A percentile compares a stretch with the other conserved stretches of the same genome.
Evolutionary conservation across 2,888 invertebrate species (phyloP).

Genomic region (Aleiodes testaceus): DNA sequence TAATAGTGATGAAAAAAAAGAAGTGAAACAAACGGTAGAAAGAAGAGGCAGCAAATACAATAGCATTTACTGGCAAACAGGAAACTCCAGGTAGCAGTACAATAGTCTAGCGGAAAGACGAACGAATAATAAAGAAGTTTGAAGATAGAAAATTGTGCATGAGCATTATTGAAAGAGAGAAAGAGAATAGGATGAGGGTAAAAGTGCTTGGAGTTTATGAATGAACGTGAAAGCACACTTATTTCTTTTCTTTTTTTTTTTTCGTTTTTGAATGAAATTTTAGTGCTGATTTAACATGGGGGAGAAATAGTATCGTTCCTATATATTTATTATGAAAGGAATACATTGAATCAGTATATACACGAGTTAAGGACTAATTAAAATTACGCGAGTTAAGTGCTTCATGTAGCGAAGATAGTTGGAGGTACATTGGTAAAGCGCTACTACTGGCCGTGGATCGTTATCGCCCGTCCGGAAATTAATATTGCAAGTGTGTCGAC

Average conservation of each 20-base stretch:
- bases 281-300: constrained; percentile 39
- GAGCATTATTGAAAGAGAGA: constrained; percentile 40
- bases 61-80: constrained; percentile 52
- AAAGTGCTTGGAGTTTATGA: constrained; percentile 41
- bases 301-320: constrained; percentile 20
- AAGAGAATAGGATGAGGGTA: constrained; percentile 39
- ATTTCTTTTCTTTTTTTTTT: constrained; percentile 10
- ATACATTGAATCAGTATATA: constrained; percentile 46
- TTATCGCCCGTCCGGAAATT: constrained; percentile 36
- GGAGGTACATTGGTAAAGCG: constrained; percentile 28
- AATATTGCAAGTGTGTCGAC: constrained; percentile 31
- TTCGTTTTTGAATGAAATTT: constrained; percentile 20
- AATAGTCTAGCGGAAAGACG: constrained; percentile 56
- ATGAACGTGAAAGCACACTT: constrained; percentile 30
- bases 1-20: constrained; percentile 27
- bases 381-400: constrained; percentile 53
- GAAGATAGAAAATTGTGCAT: constrained; percentile 42
- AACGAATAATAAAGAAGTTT: constrained; percentile 52
- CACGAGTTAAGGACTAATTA: constrained; percentile 54
- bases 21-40: constrained; percentile 39
- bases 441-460: constrained; percentile 22
- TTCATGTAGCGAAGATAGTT: constrained; percentile 47
- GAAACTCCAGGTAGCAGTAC: constrained; percentile 54
- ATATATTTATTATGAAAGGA: constrained; percentile 34
- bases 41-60: constrained; percentile 51